Evolutionary conservation across 2,888 invertebrate species (phyloP).

Genomic region (Rhopalosiphum nymphaeae): DNA sequence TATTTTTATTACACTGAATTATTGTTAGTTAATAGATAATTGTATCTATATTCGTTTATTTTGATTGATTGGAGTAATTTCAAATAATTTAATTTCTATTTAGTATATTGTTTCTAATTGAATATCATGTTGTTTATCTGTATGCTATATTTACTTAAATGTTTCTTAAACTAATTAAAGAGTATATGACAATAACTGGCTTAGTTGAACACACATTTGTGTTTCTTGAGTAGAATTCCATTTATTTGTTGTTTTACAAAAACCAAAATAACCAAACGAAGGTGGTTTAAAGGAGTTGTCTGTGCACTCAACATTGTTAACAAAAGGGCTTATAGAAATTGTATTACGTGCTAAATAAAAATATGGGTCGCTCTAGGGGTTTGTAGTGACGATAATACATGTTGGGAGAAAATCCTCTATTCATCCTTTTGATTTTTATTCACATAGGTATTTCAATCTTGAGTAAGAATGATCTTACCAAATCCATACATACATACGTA

Average conservation of each 20-base stretch:
- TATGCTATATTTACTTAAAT: background rate
- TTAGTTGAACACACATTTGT: background rate
- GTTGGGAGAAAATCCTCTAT: background rate
- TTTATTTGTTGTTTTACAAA: constrained; percentile 31
- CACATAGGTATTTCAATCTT: background rate
- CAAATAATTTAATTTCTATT: background rate
- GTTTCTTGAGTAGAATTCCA: background rate
- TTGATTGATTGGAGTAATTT: background rate
- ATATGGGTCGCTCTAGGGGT: background rate
- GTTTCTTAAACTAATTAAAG: background rate
- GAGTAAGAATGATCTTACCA: background rate
- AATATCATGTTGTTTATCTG: background rate
- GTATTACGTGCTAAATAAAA: constrained; percentile 42
- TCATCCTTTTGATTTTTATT: constrained; percentile 51
- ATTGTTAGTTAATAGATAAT: background rate
- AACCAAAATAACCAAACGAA: constrained; percentile 32
- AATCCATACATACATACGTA: background rate
- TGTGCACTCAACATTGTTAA: constrained; percentile 22
- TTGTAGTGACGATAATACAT: background rate
- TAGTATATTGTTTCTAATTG: background rate
- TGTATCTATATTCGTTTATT: background rate
- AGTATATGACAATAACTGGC: background rate
- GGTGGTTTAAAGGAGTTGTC: background rate
- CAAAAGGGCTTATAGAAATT: constrained; percentile 42
- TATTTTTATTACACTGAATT: background rate